Evolutionary conservation across 2,113 vertebrate species (phyloP), one percentile per base, ranked within the genome.

Genomic region (Eudyptes chrysolophus): DNA sequence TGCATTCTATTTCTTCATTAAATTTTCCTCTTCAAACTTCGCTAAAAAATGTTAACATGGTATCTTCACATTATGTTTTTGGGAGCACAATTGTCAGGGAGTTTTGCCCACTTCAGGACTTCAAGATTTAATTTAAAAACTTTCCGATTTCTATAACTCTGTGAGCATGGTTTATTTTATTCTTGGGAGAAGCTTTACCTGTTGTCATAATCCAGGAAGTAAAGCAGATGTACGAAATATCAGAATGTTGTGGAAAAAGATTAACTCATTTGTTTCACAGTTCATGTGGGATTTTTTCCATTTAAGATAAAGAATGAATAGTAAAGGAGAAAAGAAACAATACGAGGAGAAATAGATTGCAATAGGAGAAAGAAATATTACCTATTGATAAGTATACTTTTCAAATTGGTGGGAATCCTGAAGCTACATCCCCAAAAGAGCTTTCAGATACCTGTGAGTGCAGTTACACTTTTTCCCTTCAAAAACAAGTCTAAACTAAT

Each of bases 11-110:
- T 44, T 61, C 72, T 68, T 60, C 84, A 20, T 3, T 24, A 15
- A 14, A 29, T 32, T n/a, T 15, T 48, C n/a, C 74, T 79, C 52
- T 68, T 76, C 48, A n/a, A 22, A 24, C 12, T 34, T 21, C 18
- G 38, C 42, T 36, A 24, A 20, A 57, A 30, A 29, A 25, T 11
- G 54, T 64, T 26, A 13, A 21, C 12, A 1, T 2, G 15, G 27
- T 13, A 19, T 14, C 76, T 57, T 76, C 52, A 26, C 0, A 0
- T 32, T 19, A 42, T 30, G 21, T 9, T 71, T 71, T 58, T 6
- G 55, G 66, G 38, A 84, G 24, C 7, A 25, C 51, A 36, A 6
- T 3, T 51, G 29, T 27, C 64, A 34, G 34, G 42, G 64, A 57
- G 34, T n/a, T 92, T 38, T 68, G 24, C 30, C 32, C 20, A 3